Base-by-base conservation (phyloP, 2,113 vertebrate genomes). In the Empidonax alnorum region DNA sequence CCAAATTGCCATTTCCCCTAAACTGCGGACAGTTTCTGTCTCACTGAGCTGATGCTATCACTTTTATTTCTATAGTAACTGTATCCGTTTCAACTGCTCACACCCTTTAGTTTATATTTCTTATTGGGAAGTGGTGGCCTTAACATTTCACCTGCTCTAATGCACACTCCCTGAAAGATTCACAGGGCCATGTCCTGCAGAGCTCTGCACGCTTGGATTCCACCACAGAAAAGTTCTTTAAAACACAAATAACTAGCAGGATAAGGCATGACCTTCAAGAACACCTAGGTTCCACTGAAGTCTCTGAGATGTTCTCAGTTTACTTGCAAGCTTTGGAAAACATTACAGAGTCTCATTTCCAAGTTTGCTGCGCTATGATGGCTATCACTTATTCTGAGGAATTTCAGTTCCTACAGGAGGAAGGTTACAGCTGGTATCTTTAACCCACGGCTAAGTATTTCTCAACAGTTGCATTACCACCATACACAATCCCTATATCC, bases 41-140 rank as follows among this genome's bases (percentile, higher is more conserved):
- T 82, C 24, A 4, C 49, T 85, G 77, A 80, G 31, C 84, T 90
- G 89, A 93, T 91, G 58, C 55, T 89, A 84, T 93, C 87, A 21
- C 12, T 6, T 69, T 73, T 52, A 50, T 87, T 94, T 89, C 94
- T 80, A 89, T 79, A 76, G 93, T 58, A 95, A 96, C 84, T 85
- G 30, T 82, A 84, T 74, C 3, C 5, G 77, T 58, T 97, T 89
- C 0, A 0, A 12, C 41, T 61, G 53, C 31, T 88, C 28, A 59
- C 19, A 77, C 59, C 19, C 44, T 84, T 75, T 82, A 0, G 3
- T 12, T 52, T 44, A 12, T 47, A 71, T 75, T 91, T 84, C 42
- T 30, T 74, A 16, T 35, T 74, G 24, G 41, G 58, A 79, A 82
- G 50, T 65, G 41, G 42, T 0, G 1, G 53, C 58, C 49, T 82